Evolutionary conservation across 1,140 invertebrate genomes (phyloP), one percentile per base, ranked within the genome.

Genomic region (Heliconius eleuchia): DNA sequence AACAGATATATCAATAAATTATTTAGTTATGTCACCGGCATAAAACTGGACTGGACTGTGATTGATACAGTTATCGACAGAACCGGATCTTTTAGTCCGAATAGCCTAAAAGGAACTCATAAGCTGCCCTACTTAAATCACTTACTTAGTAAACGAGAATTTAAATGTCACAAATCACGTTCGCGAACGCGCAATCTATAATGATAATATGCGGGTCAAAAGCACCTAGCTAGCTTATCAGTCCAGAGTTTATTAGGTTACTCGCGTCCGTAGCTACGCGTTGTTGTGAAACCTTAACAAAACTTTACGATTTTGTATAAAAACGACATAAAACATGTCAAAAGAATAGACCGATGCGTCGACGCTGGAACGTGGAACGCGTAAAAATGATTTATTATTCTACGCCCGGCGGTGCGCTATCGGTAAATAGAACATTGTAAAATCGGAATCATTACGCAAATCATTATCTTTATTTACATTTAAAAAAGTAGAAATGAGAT

Each of bases 31-130:
- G 52, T 66, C 39, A 73, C 16, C 46, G 57, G 34, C 5, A 34
- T 34, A 37, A 37, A 37, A 7, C 34, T 37, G 23, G 23, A 23
- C 57, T 50, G 76, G 76, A 71, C 71, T 30, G 55, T 71, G 78
- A 80, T 76, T 73, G 74, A 81, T 82, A 78, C 77, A 83, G 87
- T 88, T 91, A 89, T 82, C 87, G 86, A 80, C 85, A 84, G 77
- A 90, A 92, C 91, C 88, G 91, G 91, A 91, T 90, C 85, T 86
- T 82, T 74, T 84, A 88, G 78, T 87, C 90, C 89, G 84, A 89
- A 90, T 92, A 84, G 84, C 86, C 85, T 89, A 87, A 86, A 86
- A 91, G 85, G 88, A 88, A 87, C 83, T 87, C 76, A 78, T 75
- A 88, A 84, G 73, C 72, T 81, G 82, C 78, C 80, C 82, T 84